Evolutionary conservation across 2,797 vertebrate genomes (phyloP), one percentile per base, ranked within the genome.

Genomic region (Notamacropus eugenii): DNA sequence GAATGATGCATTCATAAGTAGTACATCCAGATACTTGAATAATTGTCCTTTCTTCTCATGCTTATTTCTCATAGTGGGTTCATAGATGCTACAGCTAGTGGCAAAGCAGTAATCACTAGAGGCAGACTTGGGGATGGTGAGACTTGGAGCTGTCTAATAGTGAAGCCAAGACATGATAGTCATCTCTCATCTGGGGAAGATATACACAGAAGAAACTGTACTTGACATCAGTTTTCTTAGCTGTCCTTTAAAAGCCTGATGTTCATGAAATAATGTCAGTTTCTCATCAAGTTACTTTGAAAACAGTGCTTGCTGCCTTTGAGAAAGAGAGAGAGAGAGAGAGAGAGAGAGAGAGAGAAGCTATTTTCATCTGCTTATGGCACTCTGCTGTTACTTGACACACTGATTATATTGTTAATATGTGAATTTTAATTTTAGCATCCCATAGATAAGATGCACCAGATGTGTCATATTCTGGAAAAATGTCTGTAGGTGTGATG

Each of bases 161-260:
- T 11, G 91, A 19, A 40, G 19, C 54, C 27, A 6, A 1, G 40
- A 55, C 40, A 91, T 94, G 74, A 22, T 95, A 59, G 59, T 95
- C 57, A 91, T 95, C 92, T 93, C 56, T 92, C 24, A 56, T n/a
- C 82, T 82, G 27, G 92, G 82, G 56, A n/a, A 92, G 46, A 87
- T 46, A 12, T 90, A 27, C 90, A 55, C 0, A 82, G 92, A 92
- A 95, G 54, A 91, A 59, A 92, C 0, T 10, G 2, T 59, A 4
- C 31, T 27, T 90, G 40, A 91, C 90, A 14, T 31, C 28, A 92
- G 57, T 90, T 50, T 82, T 40, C n/a, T 90, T n/a, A n/a, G 93
- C 93, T 93, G 40, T 3, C 11, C 57, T 46, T 87, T 87, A 62
- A 22, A 90, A 91, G 13, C 59, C 50, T 22, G 62, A 0, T 58